Evolutionary conservation across 2,888 invertebrate species (phyloP).

Genomic region (Pterostichus madidus): DNA sequence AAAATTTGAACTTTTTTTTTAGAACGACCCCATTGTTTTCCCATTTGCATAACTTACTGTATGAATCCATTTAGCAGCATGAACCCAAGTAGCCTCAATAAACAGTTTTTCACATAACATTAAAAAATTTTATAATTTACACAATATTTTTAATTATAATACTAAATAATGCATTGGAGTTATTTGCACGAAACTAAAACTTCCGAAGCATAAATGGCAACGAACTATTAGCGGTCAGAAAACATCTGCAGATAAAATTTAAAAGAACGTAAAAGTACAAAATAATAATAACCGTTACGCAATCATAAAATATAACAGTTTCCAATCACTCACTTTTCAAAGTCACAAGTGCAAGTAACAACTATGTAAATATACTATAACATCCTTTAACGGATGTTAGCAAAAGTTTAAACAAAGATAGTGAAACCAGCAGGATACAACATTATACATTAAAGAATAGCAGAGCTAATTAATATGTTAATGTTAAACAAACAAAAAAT

Average conservation of each 20-base stretch:
- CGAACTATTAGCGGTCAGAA: background rate
- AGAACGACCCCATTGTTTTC: no score
- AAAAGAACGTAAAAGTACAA: background rate
- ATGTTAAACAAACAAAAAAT: background rate
- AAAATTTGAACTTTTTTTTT: no score
- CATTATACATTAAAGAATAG: background rate
- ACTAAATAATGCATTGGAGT: background rate
- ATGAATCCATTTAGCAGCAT: no score
- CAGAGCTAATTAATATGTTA: background rate
- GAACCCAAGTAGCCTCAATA: no score
- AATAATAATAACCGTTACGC: background rate
- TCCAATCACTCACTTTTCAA: background rate
- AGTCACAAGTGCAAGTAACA: slow-evolving; percentile 6
- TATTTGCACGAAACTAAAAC: background rate
- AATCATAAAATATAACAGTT: background rate
- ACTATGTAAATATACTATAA: background rate
- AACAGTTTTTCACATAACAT: no score
- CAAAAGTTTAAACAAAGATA: slow-evolving; percentile 8
- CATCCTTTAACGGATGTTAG: slow-evolving; percentile 3
- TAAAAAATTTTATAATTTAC: no score
- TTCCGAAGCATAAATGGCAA: background rate
- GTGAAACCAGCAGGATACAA: background rate
- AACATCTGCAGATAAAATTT: background rate
- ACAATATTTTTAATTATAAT: background rate
- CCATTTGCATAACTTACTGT: no score